Conservation (phyloP, 2,888 invertebrate genomes). For the Thymelicus lineola region DNA sequence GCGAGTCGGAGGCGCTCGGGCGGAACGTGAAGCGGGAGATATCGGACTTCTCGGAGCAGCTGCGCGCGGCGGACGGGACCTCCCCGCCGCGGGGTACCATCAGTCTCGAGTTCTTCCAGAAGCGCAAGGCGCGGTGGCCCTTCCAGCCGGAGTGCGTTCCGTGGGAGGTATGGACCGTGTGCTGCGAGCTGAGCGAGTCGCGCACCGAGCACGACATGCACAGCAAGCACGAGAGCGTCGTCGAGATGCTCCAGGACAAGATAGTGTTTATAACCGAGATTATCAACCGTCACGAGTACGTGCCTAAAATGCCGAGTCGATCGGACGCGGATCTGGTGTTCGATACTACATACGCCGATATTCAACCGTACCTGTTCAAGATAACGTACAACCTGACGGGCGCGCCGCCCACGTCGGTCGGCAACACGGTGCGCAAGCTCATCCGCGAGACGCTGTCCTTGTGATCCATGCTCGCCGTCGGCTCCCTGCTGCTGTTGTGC, state of each 20-base stretch:
- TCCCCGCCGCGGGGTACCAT: constrained; percentile 90
- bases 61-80: constrained; percentile 89
- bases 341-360: constrained; percentile 96
- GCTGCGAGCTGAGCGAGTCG: constrained; percentile 94
- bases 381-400: constrained; percentile 93
- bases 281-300: constrained; percentile 97
- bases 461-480: constrained; percentile 76
- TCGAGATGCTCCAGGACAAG: constrained; percentile 95
- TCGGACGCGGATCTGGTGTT: constrained; percentile 97
- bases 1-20: constrained; percentile 92
- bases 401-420: constrained; percentile 91
- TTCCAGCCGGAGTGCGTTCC: constrained; percentile 96
- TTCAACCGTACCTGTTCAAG: constrained; percentile 98
- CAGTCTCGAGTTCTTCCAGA: constrained; percentile 97
- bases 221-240: constrained; percentile 94
- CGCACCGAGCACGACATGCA: constrained; percentile 95
- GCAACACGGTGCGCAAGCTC: constrained; percentile 95
- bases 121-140: constrained; percentile 95
- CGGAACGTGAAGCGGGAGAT: constrained; percentile 90
- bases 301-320: constrained; percentile 97
- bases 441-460: constrained; percentile 94
- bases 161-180: constrained; percentile 99
- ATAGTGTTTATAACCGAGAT: constrained; percentile 97
- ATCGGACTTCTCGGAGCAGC: constrained; percentile 90
- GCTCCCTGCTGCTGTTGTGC: constrained; percentile 40